Evolutionary conservation across 1,140 invertebrate genomes (phyloP), one percentile per base, ranked within the genome.

Genomic region (Nomia melanderi): DNA sequence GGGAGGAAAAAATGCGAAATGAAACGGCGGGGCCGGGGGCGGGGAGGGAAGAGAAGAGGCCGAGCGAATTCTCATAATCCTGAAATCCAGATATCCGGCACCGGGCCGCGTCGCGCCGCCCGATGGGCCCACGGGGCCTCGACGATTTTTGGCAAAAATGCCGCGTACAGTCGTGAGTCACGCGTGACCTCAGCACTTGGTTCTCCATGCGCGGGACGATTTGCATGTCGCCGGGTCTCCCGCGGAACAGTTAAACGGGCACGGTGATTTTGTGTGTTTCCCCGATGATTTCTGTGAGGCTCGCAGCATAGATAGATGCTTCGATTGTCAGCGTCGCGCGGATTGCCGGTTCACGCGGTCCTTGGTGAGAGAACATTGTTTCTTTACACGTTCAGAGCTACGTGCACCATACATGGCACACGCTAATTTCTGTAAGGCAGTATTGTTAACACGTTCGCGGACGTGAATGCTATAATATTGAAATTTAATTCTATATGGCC

Each of bases 51-150:
- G 66, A 39, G 66, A 82, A 69, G 5, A 5, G 23, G 23, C 27
- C 53, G 75, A 67, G 60, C 57, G 71, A 47, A 59, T 70, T 79
- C 77, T 80, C 71, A 82, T 86, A 86, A 86, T 86, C 80, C 75
- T 78, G 71, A 75, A 85, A 81, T 85, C 12, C 71, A 65, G 36
- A 75, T 66, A 63, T 57, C 47, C 41, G 14, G 29, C 12, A 2
- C 4, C 12, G 2, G 6, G 36, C 2, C 12, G 2, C 33, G 39
- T 44, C n/a, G n/a, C 14, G 5, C 8, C 54, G 1, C 5, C 4
- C 33, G 60, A 54, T 27, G n/a, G n/a, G 7, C 14, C 53, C 29
- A 25, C 53, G n/a, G 25, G 27, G 23, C 29, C 36, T 25, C 39
- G 41, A 23, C 56, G 8, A 20, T 62, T 77, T 60, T 77, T 41